Evolutionary conservation across 2,888 invertebrate species (phyloP), one percentile per base, ranked within the genome.

Genomic region (Xestia ashworthii): DNA sequence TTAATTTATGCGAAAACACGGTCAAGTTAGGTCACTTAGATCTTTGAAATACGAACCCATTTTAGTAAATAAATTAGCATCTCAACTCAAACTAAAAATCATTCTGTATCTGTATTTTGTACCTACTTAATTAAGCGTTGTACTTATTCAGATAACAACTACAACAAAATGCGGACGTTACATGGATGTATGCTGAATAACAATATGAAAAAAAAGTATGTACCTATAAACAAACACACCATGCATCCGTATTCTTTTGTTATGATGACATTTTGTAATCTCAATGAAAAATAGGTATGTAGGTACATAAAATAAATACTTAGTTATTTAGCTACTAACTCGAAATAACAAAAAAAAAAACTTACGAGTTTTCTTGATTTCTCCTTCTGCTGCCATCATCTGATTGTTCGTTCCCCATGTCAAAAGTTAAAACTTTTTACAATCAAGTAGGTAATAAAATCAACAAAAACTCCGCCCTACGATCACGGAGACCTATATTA

Each of bases 281-380:
- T 60, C 8, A 32, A 16, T 2, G 6, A 3, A 32, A 19, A 32
- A 60, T 14, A 14, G 0, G 25, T 58, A 14, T 0, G 16, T 32
- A 60, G 3, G 14, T 32, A 60, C 58, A 5, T 16, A 60, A 32
- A 32, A 16, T 32, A 32, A 60, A 9, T 16, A 9, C 1, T 2
- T 5, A 4, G 11, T 41, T 16, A 62, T 11, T 3, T n/a, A n/a
- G 1, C n/a, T 44, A 41, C 3, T 41, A n/a, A 44, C 3, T 64
- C 11, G 6, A 16, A 44, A n/a, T 9, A 65, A 4, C 38, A n/a
- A n/a, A 65, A 25, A 62, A 11, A 38, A 62, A 44, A 5, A 65
- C 65, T 65, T 65, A 65, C 65, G 62, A 62, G 62, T 62, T 62
- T 62, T 44, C 44, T 65, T 65, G 65, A 65, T 44, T 44, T 65